Percentiles rank a stretch among this genome's conserved stretches.
Evolutionary conservation across 2,888 invertebrate species (phyloP).

Genomic region (Blastobasis lacticolella): DNA sequence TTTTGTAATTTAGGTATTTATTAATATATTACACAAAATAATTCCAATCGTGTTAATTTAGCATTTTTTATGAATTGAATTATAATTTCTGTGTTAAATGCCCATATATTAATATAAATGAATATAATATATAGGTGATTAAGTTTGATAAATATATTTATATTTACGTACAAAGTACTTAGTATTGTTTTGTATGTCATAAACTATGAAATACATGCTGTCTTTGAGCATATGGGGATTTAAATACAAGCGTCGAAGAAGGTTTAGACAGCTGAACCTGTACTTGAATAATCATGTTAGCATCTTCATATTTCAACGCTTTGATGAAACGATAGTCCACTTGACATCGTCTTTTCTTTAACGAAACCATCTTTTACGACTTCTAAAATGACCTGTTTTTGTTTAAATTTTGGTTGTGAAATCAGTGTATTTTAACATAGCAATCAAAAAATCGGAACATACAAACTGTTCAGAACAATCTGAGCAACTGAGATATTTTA

Average conservation of each 20-base stretch:
- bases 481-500: too few relatives aligned
- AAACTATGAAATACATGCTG: constrained; percentile 15
- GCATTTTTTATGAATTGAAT: constrained; percentile 4
- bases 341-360: too few relatives aligned
- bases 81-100: constrained; percentile 3
- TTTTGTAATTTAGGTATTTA: not conserved
- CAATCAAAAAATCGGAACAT: too few relatives aligned
- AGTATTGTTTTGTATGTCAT: constrained; percentile 41
- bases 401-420: too few relatives aligned
- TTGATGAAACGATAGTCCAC: too few relatives aligned
- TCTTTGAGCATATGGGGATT: constrained; percentile 9
- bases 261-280: not conserved
- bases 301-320: too few relatives aligned
- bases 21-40: not conserved
- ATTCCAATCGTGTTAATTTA: not conserved
- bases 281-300: constrained; percentile 21
- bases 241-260: not conserved
- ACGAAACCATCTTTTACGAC: too few relatives aligned
- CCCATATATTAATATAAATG: too few relatives aligned
- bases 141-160: constrained; percentile 4
- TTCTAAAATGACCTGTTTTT: too few relatives aligned
- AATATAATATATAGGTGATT: not conserved
- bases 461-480: too few relatives aligned
- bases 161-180: constrained; percentile 52
- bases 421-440: too few relatives aligned